These are phyloP conservation scores for Teleogryllus occipitalis DNA, from an alignment of 1,140 invertebrate genomes.

Conservation along the genomic window DNA sequence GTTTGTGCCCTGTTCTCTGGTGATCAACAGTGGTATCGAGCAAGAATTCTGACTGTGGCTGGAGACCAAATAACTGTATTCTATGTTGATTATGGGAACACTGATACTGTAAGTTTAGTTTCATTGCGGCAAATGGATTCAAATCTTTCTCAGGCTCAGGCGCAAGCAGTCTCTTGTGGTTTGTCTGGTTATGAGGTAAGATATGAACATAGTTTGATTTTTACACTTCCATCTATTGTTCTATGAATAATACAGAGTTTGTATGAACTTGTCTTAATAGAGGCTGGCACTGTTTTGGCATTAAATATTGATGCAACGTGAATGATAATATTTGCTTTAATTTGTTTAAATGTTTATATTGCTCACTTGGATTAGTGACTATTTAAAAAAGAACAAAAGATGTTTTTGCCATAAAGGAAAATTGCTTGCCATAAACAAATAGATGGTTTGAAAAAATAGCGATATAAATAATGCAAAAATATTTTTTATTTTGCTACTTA, in stretches of 20 bases:
- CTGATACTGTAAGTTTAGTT: conserved; percentile 43
- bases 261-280: no score
- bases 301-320: no score
- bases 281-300: no score
- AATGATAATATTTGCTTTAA: no score
- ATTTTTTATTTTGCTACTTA: no score
- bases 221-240: not conserved
- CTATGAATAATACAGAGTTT: not conserved
- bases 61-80: conserved; percentile 46
- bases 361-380: no score
- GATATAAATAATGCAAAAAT: no score
- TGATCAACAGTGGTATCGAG: conserved; percentile 61
- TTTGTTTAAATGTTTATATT: no score
- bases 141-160: conserved; percentile 52
- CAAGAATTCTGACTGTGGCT: conserved; percentile 47
- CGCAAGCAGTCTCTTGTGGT: conserved; percentile 68
- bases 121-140: conserved; percentile 52
- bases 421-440: no score
- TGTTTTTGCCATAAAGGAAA: no score
- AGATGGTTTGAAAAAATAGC: no score
- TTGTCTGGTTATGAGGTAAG: conserved; percentile 44
- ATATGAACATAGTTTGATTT: not conserved
- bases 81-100: conserved; percentile 72
- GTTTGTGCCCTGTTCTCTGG: conserved; percentile 64
- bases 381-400: no score